Percentiles rank a stretch among this genome's conserved stretches.
Evolutionary conservation across 2,888 invertebrate genomes (phyloP).

Genomic region (Callosobruchus maculatus): DNA sequence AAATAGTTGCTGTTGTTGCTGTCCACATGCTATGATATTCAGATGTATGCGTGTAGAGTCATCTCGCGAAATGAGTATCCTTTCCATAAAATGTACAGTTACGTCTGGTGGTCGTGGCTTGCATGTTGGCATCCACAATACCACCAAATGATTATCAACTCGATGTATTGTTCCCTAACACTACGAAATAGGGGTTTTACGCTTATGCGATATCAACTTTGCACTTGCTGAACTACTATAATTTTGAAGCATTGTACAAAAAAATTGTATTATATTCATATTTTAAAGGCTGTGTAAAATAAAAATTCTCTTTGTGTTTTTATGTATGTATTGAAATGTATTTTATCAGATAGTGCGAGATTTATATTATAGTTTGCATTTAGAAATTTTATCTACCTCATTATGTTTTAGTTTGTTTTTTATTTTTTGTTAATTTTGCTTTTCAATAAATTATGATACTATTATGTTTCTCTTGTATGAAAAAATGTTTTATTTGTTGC

Average conservation of each 20-base stretch:
- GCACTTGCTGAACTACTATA: not conserved
- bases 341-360: not conserved
- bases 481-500: too few species aligned
- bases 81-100: too few species aligned
- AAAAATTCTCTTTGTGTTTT: not conserved
- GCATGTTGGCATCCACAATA: too few species aligned
- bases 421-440: slow-evolving; percentile 16
- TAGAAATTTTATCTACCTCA: slow-evolving; percentile 21
- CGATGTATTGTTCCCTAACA: too few species aligned
- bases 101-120: too few species aligned
- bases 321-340: not conserved
- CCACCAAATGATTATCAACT: too few species aligned
- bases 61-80: too few species aligned
- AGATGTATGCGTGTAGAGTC: too few species aligned
- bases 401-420: slow-evolving; percentile 11
- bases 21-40: too few species aligned
- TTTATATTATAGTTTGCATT: slow-evolving; percentile 5
- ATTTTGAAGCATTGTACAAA: not conserved
- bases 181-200: too few species aligned
- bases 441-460: slow-evolving; percentile 9
- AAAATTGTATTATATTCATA: not conserved
- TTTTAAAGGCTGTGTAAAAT: slow-evolving; percentile 1
- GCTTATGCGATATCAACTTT: too few species aligned
- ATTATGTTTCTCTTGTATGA: not conserved
- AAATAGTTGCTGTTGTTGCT: too few species aligned